phyloP scores from a whole-genome alignment of 2,797 vertebrate species.

The Lycodopsis pacificus region DNA sequence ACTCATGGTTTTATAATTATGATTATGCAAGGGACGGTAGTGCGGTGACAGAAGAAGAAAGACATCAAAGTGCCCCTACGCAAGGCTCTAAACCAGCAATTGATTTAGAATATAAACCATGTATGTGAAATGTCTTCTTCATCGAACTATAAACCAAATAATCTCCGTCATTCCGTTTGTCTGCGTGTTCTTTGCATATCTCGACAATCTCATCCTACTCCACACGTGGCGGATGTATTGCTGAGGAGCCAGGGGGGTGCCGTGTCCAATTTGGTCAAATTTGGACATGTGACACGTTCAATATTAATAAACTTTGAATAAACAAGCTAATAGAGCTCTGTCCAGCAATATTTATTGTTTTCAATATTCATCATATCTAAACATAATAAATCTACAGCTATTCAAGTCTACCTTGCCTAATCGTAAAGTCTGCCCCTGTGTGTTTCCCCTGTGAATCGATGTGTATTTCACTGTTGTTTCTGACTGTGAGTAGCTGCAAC shows the following conservation, averaged over 20 bases:
- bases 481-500: background rate
- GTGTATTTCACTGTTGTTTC: background rate
- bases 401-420: background rate
- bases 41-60: background rate
- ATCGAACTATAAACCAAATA: too few relatives aligned
- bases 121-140: too few relatives aligned
- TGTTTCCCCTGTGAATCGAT: background rate
- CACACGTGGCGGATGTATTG: background rate
- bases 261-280: background rate
- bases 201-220: background rate
- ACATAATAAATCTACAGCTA: background rate
- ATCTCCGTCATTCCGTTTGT: background rate
- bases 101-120: background rate
- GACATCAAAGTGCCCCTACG: background rate
- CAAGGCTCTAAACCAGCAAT: background rate
- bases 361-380: background rate
- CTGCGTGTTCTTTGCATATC: background rate
- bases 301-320: background rate
- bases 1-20: conserved; percentile 39
- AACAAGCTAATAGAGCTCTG: background rate
- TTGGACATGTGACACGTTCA: background rate
- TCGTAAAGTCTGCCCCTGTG: too few relatives aligned
- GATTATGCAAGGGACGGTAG: conserved; percentile 9
- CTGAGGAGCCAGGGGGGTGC: background rate
- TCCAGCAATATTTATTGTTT: background rate